phyloP scores from a whole-genome alignment of 1,140 invertebrate genomes.

The Odontomachus brunneus region DNA sequence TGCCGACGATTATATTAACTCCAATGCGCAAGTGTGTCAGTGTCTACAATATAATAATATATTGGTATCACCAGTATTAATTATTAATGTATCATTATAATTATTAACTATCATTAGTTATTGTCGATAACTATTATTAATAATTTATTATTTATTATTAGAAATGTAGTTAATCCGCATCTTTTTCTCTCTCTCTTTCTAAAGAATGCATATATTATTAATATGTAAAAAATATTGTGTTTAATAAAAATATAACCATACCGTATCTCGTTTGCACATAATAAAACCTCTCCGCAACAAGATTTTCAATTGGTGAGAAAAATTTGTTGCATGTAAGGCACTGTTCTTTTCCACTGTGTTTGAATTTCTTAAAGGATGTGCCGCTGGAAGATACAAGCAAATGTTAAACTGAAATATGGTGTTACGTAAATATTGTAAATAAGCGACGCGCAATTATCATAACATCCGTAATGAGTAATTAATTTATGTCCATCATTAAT shows the following conservation, averaged over 20 bases:
- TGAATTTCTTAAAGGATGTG: conserved; percentile 59
- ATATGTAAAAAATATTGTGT: too few relatives aligned
- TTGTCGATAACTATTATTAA: too few relatives aligned
- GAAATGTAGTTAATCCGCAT: too few relatives aligned
- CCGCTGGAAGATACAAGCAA: conserved; percentile 52
- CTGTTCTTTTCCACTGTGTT: conserved; percentile 17
- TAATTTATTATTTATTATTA: too few relatives aligned
- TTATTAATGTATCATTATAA: too few relatives aligned
- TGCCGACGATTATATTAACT: conserved; percentile 90
- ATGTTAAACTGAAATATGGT: neutral
- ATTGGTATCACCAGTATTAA: too few relatives aligned
- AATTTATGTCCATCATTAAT: too few relatives aligned
- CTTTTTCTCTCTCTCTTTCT: too few relatives aligned
- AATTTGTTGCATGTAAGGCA: conserved; percentile 89
- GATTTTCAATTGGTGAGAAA: conserved; percentile 89
- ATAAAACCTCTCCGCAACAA: conserved; percentile 89
- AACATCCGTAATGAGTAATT: too few relatives aligned
- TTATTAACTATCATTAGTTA: too few relatives aligned
- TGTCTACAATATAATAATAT: conserved; percentile 87
- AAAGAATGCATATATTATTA: too few relatives aligned
- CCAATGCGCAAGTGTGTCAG: conserved; percentile 93
- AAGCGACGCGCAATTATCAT: neutral
- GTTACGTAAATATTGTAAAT: neutral
- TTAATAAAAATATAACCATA: conserved; percentile 73
- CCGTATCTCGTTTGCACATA: conserved; percentile 90